Evolutionary conservation across 2,888 invertebrate genomes (phyloP), one percentile per base, ranked within the genome.

Genomic region (Blomia tropicalis): DNA sequence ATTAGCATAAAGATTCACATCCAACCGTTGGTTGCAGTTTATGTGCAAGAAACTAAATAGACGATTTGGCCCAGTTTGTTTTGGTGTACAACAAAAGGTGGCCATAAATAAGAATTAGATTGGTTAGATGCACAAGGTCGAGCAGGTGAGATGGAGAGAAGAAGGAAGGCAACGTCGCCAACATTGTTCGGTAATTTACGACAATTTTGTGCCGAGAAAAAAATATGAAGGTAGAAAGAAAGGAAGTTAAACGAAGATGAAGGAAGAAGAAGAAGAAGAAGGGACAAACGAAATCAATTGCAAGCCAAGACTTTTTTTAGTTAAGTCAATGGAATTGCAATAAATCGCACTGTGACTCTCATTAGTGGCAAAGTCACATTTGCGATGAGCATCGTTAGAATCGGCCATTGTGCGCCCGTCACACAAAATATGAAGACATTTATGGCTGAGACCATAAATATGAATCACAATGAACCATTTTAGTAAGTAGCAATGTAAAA

Each of bases 391-490:
- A 11, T n/a, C 51, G 27, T 47, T 19, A n/a, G 41, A 41, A 17
- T 41, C 51, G 51, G 7, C 7, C 51, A 47, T 47, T 47, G 51
- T 47, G 51, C 22, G 11, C 27, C n/a, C n/a, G n/a, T n/a, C n/a
- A n/a, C 27, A 47, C 27, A 47, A 19, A 47, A 47, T 27, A 27
- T 47, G 22, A 25, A 47, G 51, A 47, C 51, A n/a, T 47, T 47
- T 47, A 47, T 47, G 51, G 51, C n/a, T n/a, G n/a, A n/a, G 14
- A 19, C 22, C 51, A 47, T 47, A 47, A 47, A 47, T 47, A 47
- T 47, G 51, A 47, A 47, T 47, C 51, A 47, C 51, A 47, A 47
- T 11, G 51, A 47, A n/a, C n/a, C n/a, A n/a, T n/a, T n/a, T n/a
- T n/a, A n/a, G n/a, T n/a, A 7, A 47, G 36, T 36, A 17, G 17